phyloP scores from a whole-genome alignment of 2,888 invertebrate species.

The Agrenia bidenticulata region DNA sequence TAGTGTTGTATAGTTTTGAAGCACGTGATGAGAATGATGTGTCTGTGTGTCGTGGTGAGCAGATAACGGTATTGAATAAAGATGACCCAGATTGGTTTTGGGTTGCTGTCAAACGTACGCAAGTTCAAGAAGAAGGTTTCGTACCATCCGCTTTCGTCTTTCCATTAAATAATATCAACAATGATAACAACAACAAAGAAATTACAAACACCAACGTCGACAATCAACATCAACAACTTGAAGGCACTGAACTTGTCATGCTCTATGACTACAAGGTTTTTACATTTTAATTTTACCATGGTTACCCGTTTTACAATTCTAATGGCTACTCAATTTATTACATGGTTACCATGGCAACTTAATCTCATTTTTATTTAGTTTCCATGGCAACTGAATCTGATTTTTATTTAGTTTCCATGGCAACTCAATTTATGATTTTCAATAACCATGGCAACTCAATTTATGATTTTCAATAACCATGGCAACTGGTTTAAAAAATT shows the following conservation, averaged over 20 bases:
- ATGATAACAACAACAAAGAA: not conserved
- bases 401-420: not conserved
- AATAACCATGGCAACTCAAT: not conserved
- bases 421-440: slow-evolving; percentile 24
- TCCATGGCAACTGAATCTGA: not conserved
- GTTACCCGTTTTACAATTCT: not conserved
- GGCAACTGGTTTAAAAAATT: too few relatives aligned
- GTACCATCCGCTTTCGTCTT: slow-evolving; percentile 93
- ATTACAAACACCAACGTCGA: not conserved
- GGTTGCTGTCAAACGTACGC: slow-evolving; percentile 76
- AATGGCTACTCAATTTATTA: not conserved
- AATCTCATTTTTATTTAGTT: not conserved
- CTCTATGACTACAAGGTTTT: slow-evolving; percentile 86
- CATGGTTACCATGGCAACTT: too few relatives aligned
- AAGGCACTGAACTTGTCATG: slow-evolving; percentile 87
- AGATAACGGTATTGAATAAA: slow-evolving; percentile 91
- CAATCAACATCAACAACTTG: slow-evolving; percentile 21
- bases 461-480: slow-evolving; percentile 26
- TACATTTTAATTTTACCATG: not conserved
- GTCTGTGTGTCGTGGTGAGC: slow-evolving; percentile 88
- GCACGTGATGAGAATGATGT: slow-evolving; percentile 93
- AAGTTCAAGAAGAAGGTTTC: slow-evolving; percentile 74
- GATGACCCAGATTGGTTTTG: slow-evolving; percentile 97
- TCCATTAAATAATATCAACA: slow-evolving; percentile 59
- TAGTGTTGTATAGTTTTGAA: slow-evolving; percentile 88